A percentile compares a stretch with the other conserved stretches of the same genome.
Conservation (phyloP, 2,797 vertebrate genomes). For the Pangasius mekongensis region DNA sequence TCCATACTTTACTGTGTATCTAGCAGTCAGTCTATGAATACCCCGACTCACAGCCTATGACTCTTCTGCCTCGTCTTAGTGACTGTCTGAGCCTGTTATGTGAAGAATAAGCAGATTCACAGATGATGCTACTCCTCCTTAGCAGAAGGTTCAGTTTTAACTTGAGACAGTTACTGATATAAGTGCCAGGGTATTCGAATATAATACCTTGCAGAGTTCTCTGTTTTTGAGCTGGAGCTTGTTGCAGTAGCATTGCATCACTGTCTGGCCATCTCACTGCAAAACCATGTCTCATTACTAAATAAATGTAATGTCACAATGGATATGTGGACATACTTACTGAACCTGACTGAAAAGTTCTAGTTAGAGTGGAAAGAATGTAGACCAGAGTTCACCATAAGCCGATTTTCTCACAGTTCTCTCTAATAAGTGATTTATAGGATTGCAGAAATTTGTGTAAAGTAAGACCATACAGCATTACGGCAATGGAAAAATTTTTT, state of each 20-base stretch:
- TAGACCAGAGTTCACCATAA: conserved; percentile 4
- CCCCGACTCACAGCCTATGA: background rate
- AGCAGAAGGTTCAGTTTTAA: background rate
- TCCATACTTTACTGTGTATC: background rate
- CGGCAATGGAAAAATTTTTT: background rate
- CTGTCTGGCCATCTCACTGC: conserved; percentile 14
- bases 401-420: conserved; percentile 8
- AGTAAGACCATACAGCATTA: background rate
- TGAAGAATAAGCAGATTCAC: conserved; percentile 13
- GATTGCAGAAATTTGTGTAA: conserved; percentile 30
- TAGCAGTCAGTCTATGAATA: conserved; percentile 25
- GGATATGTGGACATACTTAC: background rate
- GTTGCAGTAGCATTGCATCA: conserved; percentile 33
- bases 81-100: background rate
- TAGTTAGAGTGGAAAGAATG: conserved; percentile 11
- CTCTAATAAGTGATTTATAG: background rate
- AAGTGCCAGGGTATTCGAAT: background rate
- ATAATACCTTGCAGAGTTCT: background rate
- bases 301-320: background rate
- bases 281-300: background rate
- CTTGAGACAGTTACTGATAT: background rate
- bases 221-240: background rate
- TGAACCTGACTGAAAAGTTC: background rate
- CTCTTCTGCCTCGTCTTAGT: background rate
- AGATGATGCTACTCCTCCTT: background rate